Evolutionary conservation across 2,797 vertebrate genomes (phyloP).

Genomic region (Clarias platycephalus): DNA sequence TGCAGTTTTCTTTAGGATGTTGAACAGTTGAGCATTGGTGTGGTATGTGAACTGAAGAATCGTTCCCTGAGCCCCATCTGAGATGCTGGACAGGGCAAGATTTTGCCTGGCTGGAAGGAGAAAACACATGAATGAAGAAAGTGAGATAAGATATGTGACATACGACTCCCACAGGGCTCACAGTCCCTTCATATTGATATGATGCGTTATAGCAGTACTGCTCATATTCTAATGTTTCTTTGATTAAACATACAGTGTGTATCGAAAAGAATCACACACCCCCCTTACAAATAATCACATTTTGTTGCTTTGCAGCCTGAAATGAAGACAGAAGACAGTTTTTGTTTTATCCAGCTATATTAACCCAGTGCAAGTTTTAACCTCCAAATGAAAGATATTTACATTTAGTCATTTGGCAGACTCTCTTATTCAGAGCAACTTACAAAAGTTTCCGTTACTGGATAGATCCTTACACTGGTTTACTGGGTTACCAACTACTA

Average conservation of each 20-base stretch:
- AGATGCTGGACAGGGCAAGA: constrained; percentile 62
- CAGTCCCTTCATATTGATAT: neutral
- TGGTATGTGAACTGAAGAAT: constrained; percentile 89
- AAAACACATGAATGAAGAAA: neutral
- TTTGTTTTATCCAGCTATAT: no score
- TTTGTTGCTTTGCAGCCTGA: no score
- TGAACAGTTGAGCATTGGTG: constrained; percentile 87
- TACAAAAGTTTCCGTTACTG: no score
- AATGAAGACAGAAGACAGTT: no score
- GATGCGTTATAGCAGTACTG: neutral
- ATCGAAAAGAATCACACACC: no score
- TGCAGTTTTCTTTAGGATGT: constrained; percentile 82
- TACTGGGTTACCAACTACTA: no score
- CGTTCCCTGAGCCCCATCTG: constrained; percentile 78
- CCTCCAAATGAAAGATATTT: no score
- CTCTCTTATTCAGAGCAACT: no score
- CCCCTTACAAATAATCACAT: no score
- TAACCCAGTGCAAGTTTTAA: no score
- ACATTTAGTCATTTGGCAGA: no score
- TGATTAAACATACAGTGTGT: neutral
- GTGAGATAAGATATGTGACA: neutral
- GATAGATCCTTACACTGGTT: no score
- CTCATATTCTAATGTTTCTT: neutral
- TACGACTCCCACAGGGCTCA: neutral
- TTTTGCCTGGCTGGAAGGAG: constrained; percentile 71